Evolutionary conservation across 2,113 vertebrate species (phyloP).

Genomic region (Tychaedon coryphoeus): DNA sequence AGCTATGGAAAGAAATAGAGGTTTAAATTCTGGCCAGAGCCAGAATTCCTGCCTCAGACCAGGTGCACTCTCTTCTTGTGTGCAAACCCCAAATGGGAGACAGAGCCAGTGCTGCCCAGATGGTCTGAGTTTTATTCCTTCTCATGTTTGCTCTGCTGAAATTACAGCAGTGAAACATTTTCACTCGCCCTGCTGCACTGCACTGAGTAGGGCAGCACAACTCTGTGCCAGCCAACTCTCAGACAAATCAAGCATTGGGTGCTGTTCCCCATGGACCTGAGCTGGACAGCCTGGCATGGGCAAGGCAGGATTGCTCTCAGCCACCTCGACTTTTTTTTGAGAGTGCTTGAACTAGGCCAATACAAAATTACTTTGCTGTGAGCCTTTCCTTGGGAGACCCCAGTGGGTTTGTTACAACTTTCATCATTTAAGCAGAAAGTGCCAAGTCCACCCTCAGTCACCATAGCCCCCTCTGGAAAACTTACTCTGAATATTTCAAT

Average conservation of each 20-base stretch:
- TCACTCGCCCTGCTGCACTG: not conserved
- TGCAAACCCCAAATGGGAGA: not conserved
- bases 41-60: rapidly evolving
- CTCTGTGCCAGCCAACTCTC: rapidly evolving
- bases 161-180: not conserved
- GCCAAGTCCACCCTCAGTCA: not conserved
- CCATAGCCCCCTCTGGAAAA: not conserved
- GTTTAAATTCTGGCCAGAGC: not conserved
- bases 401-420: not conserved
- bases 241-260: not conserved
- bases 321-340: not conserved
- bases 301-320: rapidly evolving
- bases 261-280: not conserved
- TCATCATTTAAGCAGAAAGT: not conserved
- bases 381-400: not conserved
- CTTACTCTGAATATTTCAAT: not conserved
- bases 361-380: not conserved
- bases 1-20: not conserved
- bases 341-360: not conserved
- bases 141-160: not conserved
- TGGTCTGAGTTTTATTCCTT: not conserved
- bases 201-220: not conserved
- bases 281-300: not conserved
- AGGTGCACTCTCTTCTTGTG: not conserved
- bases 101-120: not conserved